Evolutionary conservation across 2,888 invertebrate genomes (phyloP), one percentile per base, ranked within the genome.

Genomic region (Carpatolechia fugitivella): DNA sequence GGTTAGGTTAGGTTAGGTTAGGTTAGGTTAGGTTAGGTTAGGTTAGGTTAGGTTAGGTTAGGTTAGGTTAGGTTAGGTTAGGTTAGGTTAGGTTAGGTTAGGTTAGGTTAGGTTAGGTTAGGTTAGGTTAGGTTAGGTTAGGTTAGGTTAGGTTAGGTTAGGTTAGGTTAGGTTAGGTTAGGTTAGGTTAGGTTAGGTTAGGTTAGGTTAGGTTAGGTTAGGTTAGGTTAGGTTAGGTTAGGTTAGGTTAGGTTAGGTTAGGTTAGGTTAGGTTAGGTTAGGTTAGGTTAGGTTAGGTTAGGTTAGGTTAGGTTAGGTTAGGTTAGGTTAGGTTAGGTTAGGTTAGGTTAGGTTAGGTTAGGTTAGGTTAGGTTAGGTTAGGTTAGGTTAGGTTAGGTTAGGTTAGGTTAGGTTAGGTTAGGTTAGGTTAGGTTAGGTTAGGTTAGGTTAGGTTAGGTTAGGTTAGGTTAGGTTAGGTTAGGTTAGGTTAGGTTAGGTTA

Each of bases 41-140:
- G 60, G 60, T 58, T 59, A 59, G 61, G 60, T 60, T 62, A 62
- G 62, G 60, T 59, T 60, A 59, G 62, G 60, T 60, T 62, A 60
- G 60, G 62, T 60, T 60, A 59, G 60, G 60, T 60, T 60, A 60
- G 62, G 60, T 60, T 62, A 62, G 62, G 62, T 62, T 62, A 60
- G 62, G 62, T 62, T 62, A 59, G 60, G 62, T 62, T 62, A 59
- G 62, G 62, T 60, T 60, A 61, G 62, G 62, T 62, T 62, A 60
- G 62, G 62, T 62, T 62, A 60, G 62, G 61, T 62, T 62, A 60
- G 61, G 61, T 62, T 62, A 62, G 61, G 61, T 62, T 62, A 60
- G 60, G 61, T 61, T 61, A 60, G 61, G 60, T 61, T 61, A 60
- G 60, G 61, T 61, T 61, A 60, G 60, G 61, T 61, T 61, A 61